Evolutionary conservation across 2,113 vertebrate genomes (phyloP).

Genomic region (Myiozetetes cayanensis): DNA sequence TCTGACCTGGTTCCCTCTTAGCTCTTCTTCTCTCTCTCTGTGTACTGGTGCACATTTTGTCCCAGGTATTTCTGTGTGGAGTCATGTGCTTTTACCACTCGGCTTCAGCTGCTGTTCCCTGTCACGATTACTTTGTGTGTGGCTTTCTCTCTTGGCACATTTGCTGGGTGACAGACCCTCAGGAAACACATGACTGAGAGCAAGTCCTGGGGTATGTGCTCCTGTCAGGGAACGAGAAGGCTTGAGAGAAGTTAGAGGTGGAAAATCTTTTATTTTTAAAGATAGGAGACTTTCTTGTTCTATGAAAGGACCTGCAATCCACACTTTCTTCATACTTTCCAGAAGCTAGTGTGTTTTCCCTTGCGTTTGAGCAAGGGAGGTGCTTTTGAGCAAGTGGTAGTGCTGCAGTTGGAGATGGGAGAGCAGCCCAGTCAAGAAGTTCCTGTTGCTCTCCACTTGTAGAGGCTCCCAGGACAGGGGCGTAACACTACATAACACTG

Average conservation of each 20-base stretch:
- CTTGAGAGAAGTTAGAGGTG: background rate
- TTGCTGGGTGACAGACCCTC: constrained; percentile 17
- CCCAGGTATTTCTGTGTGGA: constrained; percentile 5
- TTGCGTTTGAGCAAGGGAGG: background rate
- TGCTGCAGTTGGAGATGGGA: background rate
- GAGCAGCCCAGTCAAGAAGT: background rate
- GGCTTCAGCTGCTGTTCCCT: constrained; percentile 20
- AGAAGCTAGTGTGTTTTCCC: background rate
- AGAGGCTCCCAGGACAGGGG: background rate
- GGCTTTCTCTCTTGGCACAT: constrained; percentile 4
- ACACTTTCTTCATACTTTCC: background rate
- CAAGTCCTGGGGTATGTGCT: background rate
- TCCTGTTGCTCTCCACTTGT: background rate
- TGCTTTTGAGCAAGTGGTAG: background rate
- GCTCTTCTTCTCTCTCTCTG: background rate
- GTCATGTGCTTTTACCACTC: background rate
- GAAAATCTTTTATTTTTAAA: constrained; percentile 12
- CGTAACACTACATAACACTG: background rate
- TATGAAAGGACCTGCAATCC: background rate
- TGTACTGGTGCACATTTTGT: background rate
- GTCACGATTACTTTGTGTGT: background rate
- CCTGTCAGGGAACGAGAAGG: background rate
- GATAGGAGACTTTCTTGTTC: background rate
- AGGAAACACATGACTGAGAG: background rate
- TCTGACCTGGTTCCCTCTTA: background rate